These are phyloP conservation scores for Meghimatium bilineatum DNA, from an alignment of 2,888 invertebrate genomes.

Conservation along the genomic window DNA sequence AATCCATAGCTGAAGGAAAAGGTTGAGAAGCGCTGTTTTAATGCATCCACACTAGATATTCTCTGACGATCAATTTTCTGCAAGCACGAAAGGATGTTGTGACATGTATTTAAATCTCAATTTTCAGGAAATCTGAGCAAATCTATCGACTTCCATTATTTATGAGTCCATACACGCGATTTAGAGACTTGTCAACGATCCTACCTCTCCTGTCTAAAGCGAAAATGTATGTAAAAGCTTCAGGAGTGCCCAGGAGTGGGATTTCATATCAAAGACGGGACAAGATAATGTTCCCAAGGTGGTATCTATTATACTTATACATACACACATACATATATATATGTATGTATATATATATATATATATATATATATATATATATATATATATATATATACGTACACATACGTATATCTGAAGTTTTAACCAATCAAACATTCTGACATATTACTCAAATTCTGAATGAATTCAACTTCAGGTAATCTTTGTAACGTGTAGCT, in stretches of 20 bases:
- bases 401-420: too few species aligned
- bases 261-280: too few species aligned
- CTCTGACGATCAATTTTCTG: not conserved
- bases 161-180: not conserved
- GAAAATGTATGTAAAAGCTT: too few species aligned
- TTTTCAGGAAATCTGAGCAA: not conserved
- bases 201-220: slow-evolving; percentile 12
- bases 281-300: too few species aligned
- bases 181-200: not conserved
- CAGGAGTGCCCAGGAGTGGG: too few species aligned
- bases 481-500: too few species aligned
- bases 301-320: not conserved
- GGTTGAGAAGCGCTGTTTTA: not conserved
- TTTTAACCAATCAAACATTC: too few species aligned
- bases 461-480: too few species aligned
- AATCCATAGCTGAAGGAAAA: too few species aligned
- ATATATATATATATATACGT: not conserved
- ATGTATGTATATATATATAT: slow-evolving; percentile 7
- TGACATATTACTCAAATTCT: too few species aligned
- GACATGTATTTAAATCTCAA: not conserved
- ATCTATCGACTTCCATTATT: not conserved
- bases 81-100: not conserved
- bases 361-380: slow-evolving; percentile 10
- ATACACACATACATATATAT: not conserved
- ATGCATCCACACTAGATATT: not conserved